Evolutionary conservation across 2,888 invertebrate genomes (phyloP), one percentile per base, ranked within the genome.

Genomic region (Stratiomys singularior): DNA sequence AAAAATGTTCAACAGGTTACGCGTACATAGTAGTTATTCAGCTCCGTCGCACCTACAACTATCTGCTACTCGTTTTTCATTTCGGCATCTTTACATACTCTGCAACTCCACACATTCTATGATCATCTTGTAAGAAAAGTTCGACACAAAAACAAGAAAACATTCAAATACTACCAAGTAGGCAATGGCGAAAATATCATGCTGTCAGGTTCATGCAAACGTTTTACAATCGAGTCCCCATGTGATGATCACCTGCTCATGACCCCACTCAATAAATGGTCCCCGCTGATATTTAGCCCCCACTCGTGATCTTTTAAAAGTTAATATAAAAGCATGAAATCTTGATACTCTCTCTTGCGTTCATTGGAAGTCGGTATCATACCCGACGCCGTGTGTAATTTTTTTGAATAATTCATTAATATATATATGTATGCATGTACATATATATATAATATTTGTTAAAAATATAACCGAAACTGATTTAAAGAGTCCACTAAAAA

Each of bases 321-420:
- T 82, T 81, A 80, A 83, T 83, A 83, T 83, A 83, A 82, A 83
- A 83, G 82, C 82, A 79, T 81, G 81, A 81, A 82, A 81, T 82
- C 81, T 78, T 79, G 81, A 79, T 81, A 82, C 81, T 82, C 83
- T 82, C 82, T 82, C 83, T 82, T 82, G 81, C 83, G 82, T 83
- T 82, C 81, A 82, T 82, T 82, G 81, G 80, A 82, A 83, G 82
- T 82, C 82, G 82, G 82, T 81, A 80, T 81, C 79, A 79, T 79
- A 82, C 79, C 81, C 82, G 82, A 82, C 81, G 69, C 80, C 81
- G 81, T 81, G 81, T 81, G 77, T 77, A 67, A 74, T 77, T 79
- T 78, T 71, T 79, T 67, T 74, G 30, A 52, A 44, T 18, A 46
- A 21, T 25, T 69, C 15, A 69, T 69, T 47, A 69, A 27, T 72